Percentiles rank a stretch among this genome's conserved stretches.
phyloP scores from a whole-genome alignment of 1,140 invertebrate genomes.

The Thrips palmi region DNA sequence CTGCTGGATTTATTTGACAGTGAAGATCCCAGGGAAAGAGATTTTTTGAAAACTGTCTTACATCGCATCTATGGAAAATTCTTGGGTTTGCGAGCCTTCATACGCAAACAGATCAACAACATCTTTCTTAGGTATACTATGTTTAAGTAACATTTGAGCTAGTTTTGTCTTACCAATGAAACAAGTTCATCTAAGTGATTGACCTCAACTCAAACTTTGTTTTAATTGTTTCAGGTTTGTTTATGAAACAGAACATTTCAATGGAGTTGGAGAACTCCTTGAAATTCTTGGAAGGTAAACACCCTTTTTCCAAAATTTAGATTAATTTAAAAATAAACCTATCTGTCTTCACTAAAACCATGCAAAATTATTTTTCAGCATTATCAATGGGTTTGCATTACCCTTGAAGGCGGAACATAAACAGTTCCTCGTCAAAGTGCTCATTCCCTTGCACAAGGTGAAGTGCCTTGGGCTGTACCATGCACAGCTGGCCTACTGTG shows the following conservation, averaged over 20 bases:
- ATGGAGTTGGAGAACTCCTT: slow-evolving; percentile 93
- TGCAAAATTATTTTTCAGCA: slow-evolving; percentile 37
- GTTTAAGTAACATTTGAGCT: not conserved
- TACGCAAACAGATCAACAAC: slow-evolving; percentile 99
- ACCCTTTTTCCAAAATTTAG: not conserved
- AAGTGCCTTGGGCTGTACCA: slow-evolving; percentile 85
- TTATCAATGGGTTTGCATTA: slow-evolving; percentile 97
- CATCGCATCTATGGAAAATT: slow-evolving; percentile 99
- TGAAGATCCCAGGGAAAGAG: slow-evolving; percentile 95
- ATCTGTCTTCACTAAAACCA: slow-evolving; percentile 2
- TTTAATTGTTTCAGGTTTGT: slow-evolving; percentile 61
- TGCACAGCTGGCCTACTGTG: slow-evolving; percentile 97
- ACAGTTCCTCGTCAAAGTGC: slow-evolving; percentile 94
- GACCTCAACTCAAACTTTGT: not conserved
- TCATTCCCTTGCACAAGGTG: slow-evolving; percentile 82
- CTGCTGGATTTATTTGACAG: slow-evolving; percentile 97
- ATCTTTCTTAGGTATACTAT: slow-evolving; percentile 65
- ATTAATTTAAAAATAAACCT: not conserved
- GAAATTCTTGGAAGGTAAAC: slow-evolving; percentile 85
- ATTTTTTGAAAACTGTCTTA: slow-evolving; percentile 97
- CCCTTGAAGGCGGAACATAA: slow-evolving; percentile 95
- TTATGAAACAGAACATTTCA: slow-evolving; percentile 99
- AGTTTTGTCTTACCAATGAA: not conserved
- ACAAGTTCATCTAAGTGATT: slow-evolving; percentile 1
- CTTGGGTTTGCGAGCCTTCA: slow-evolving; percentile 91